Conservation (phyloP, 2,888 invertebrate genomes). For the Trichogramma evanescens region DNA sequence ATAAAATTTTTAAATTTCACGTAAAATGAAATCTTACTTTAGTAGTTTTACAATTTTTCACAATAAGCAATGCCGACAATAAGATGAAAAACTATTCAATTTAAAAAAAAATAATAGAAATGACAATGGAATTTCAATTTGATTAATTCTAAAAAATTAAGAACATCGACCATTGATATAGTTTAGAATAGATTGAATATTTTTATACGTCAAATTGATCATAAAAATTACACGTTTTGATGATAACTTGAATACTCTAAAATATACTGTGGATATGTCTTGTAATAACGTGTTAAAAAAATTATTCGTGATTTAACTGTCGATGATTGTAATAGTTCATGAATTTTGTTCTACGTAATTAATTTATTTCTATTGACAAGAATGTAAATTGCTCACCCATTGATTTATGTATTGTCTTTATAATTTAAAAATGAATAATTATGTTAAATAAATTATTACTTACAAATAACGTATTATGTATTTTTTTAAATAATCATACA, state of each 20-base stretch:
- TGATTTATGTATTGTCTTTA: too few relatives aligned
- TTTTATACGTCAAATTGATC: constrained; percentile 40
- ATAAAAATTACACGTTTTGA: background rate
- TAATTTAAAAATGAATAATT: too few relatives aligned
- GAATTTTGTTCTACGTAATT: too few relatives aligned
- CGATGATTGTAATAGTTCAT: too few relatives aligned
- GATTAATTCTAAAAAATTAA: constrained; percentile 10
- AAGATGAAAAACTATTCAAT: constrained; percentile 30
- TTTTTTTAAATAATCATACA: background rate
- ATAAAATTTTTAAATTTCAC: background rate
- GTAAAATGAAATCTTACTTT: constrained; percentile 15
- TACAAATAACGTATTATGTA: background rate
- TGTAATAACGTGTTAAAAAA: too few relatives aligned
- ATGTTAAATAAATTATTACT: background rate
- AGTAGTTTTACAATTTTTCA: constrained; percentile 37
- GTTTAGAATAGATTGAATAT: constrained; percentile 41
- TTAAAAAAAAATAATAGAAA: constrained; percentile 26
- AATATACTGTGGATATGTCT: too few relatives aligned
- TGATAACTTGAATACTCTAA: too few relatives aligned
- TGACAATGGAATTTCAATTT: constrained; percentile 22
- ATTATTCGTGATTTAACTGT: too few relatives aligned
- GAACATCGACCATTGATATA: constrained; percentile 9
- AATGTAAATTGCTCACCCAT: too few relatives aligned
- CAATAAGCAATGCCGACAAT: constrained; percentile 45
- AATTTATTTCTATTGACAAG: too few relatives aligned